Evolutionary conservation across 2,888 invertebrate genomes (phyloP).

Genomic region (Eulithis prunata): DNA sequence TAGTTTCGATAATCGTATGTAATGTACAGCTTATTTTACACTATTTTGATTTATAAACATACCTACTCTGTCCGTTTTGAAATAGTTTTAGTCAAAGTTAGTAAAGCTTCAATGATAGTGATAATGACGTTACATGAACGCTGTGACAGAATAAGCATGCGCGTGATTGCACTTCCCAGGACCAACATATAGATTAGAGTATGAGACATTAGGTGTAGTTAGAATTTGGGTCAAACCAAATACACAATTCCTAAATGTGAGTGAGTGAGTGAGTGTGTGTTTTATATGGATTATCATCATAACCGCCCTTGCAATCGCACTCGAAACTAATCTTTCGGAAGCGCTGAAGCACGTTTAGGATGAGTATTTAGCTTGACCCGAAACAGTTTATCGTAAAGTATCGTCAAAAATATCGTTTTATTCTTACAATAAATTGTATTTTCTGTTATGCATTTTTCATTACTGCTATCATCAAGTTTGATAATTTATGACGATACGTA

Average conservation of each 20-base stretch:
- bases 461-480: background rate
- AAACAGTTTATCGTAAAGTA: constrained; percentile 12
- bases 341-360: background rate
- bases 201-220: constrained; percentile 24
- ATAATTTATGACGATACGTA: constrained; percentile 1
- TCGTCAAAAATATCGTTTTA: background rate
- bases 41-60: constrained; percentile 19
- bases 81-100: constrained; percentile 42
- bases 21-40: background rate
- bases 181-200: constrained; percentile 20
- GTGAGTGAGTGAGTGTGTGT: too few relatives aligned
- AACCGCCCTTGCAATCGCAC: too few relatives aligned
- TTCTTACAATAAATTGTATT: background rate
- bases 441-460: too few relatives aligned
- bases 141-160: constrained; percentile 46
- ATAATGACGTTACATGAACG: constrained; percentile 35
- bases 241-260: background rate
- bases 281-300: background rate
- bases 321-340: background rate
- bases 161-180: constrained; percentile 25
- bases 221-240: constrained; percentile 5
- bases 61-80: constrained; percentile 40
- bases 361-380: constrained; percentile 11
- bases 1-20: background rate
- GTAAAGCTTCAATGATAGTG: constrained; percentile 49